Percentiles rank a stretch among this genome's conserved stretches.
These are phyloP conservation scores for Palaemon carinicauda DNA, from an alignment of 1,140 invertebrate genomes.

Conservation along the genomic window DNA sequence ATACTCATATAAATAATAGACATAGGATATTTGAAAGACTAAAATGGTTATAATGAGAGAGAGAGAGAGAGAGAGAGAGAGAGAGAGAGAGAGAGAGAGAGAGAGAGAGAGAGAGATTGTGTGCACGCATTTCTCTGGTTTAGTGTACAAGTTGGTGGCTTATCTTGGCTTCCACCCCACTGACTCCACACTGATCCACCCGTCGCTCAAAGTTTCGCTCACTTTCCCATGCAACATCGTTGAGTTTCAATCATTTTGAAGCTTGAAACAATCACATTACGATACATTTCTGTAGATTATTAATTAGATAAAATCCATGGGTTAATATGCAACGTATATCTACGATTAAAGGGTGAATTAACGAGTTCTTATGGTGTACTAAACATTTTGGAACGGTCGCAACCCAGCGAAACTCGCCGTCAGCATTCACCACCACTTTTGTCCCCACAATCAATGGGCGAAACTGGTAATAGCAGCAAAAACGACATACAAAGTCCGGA, in stretches of 20 bases:
- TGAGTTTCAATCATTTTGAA: no score
- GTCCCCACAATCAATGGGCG: background rate
- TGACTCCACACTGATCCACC: background rate
- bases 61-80: no score
- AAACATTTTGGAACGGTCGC: background rate
- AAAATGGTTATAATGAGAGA: no score
- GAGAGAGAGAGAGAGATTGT: background rate
- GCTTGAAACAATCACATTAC: no score
- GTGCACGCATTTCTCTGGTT: background rate
- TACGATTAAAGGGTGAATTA: background rate
- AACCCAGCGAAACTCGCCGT: background rate
- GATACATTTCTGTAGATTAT: no score
- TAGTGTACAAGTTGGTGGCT: background rate
- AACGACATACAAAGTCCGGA: background rate
- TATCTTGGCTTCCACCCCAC: conserved; percentile 7
- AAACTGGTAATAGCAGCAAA: background rate
- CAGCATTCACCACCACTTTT: background rate
- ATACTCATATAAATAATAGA: no score
- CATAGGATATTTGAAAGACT: no score
- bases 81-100: background rate
- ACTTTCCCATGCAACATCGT: background rate
- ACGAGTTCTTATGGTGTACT: no score
- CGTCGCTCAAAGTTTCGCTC: background rate
- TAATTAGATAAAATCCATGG: no score
- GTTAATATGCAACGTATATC: no score